Conservation (phyloP, 2,888 invertebrate genomes). For the Drosophila parthenogenetica region DNA sequence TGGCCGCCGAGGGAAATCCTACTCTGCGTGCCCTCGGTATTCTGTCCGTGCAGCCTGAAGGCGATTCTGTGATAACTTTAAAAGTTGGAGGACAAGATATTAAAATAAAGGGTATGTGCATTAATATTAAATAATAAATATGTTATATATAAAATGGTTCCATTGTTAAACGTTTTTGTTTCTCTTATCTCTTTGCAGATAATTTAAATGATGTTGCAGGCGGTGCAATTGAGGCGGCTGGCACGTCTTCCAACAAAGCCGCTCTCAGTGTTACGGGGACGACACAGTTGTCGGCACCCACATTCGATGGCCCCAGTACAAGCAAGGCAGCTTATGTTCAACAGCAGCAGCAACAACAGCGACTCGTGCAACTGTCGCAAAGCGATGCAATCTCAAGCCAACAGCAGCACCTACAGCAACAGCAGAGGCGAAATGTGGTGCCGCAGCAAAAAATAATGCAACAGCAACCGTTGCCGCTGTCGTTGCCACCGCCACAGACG, state of each 20-base stretch:
- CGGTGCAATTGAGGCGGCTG: slow-evolving; percentile 76
- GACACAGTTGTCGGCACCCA: slow-evolving; percentile 66
- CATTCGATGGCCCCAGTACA: slow-evolving; percentile 72
- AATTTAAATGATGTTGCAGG: slow-evolving; percentile 70
- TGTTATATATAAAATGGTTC: background rate
- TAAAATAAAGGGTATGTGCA: slow-evolving; percentile 69
- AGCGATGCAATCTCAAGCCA: slow-evolving; percentile 78
- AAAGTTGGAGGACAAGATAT: slow-evolving; percentile 91
- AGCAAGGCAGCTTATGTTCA: slow-evolving; percentile 75
- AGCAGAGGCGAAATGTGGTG: slow-evolving; percentile 62
- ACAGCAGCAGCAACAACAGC: slow-evolving; percentile 67
- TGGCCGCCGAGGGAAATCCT: slow-evolving; percentile 96
- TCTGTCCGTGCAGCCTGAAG: slow-evolving; percentile 97
- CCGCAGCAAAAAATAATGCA: slow-evolving; percentile 54
- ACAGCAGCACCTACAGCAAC: slow-evolving; percentile 50
- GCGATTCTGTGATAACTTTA: slow-evolving; percentile 92
- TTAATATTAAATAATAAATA: background rate
- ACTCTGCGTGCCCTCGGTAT: slow-evolving; percentile 96
- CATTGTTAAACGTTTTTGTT: background rate
- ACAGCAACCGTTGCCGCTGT: slow-evolving; percentile 53
- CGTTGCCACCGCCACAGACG: slow-evolving; percentile 48
- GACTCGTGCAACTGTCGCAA: slow-evolving; percentile 60
- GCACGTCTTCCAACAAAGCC: slow-evolving; percentile 72
- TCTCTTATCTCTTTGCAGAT: slow-evolving; percentile 55
- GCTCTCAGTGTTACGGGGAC: slow-evolving; percentile 53